A percentile compares a stretch with the other conserved stretches of the same genome.
Conservation (phyloP, 2,888 invertebrate species). For the Melinopterus prodromus region DNA sequence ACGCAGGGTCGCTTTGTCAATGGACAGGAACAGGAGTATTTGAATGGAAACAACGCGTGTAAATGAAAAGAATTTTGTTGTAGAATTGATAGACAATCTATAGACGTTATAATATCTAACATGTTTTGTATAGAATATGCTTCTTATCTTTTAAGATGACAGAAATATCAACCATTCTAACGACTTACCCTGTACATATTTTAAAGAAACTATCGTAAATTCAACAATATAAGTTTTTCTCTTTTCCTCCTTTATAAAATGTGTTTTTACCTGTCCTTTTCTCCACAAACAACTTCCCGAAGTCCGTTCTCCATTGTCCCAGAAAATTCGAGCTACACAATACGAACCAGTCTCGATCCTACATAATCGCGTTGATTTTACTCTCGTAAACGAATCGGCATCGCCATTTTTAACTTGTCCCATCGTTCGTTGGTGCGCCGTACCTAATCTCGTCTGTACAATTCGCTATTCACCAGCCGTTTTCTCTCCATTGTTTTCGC, state of each 20-base stretch:
- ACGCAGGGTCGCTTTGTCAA: constrained; percentile 93
- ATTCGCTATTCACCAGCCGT: not conserved
- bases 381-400: not conserved
- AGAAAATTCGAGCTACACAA: not conserved
- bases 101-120: too few species aligned
- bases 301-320: not conserved
- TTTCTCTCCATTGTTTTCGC: constrained; percentile 47
- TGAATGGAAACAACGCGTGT: constrained; percentile 65
- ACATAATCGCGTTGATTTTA: not conserved
- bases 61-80: too few species aligned
- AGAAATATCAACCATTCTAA: too few species aligned
- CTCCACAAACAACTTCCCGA: too few species aligned
- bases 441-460: not conserved
- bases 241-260: too few species aligned
- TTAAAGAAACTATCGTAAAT: too few species aligned
- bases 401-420: not conserved
- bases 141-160: too few species aligned
- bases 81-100: too few species aligned
- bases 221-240: too few species aligned
- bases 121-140: too few species aligned
- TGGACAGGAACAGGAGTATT: constrained; percentile 88
- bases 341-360: not conserved
- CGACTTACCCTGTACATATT: too few species aligned
- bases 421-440: constrained; percentile 9
- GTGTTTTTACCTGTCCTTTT: too few species aligned